Percentiles rank a stretch among this genome's conserved stretches.
Conservation (phyloP, 2,113 vertebrate genomes). For the Pimephales promelas region DNA sequence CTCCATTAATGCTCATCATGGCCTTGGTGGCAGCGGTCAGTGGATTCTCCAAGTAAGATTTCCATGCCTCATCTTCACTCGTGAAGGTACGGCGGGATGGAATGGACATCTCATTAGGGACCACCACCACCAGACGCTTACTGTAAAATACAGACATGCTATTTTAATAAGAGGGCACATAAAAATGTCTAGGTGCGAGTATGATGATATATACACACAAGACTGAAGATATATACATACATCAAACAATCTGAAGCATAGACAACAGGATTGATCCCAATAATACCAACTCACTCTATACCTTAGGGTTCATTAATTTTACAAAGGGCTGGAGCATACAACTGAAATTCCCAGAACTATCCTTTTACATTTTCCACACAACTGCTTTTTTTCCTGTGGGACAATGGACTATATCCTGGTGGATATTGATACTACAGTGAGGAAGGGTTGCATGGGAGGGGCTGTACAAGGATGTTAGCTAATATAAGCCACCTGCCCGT, state of each 20-base stretch:
- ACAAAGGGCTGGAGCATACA: slow-evolving; percentile 45
- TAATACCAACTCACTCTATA: slow-evolving; percentile 41
- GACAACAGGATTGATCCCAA: background rate
- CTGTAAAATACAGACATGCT: slow-evolving; percentile 66
- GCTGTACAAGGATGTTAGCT: slow-evolving; percentile 40
- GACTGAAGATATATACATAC: background rate
- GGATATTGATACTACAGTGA: slow-evolving; percentile 54
- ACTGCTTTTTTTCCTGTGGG: slow-evolving; percentile 17
- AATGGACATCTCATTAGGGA: slow-evolving; percentile 88
- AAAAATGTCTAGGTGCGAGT: too few species aligned
- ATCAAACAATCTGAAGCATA: background rate
- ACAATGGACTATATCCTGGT: slow-evolving; percentile 52
- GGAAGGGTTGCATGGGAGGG: slow-evolving; percentile 42
- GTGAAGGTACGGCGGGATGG: slow-evolving; percentile 90
- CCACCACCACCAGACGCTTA: slow-evolving; percentile 95
- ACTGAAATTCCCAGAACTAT: slow-evolving; percentile 54
- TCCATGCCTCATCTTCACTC: slow-evolving; percentile 98
- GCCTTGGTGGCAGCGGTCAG: slow-evolving; percentile 97
- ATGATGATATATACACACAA: background rate
- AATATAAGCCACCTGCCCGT: slow-evolving; percentile 28
- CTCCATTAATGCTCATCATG: slow-evolving; percentile 99
- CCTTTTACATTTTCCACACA: slow-evolving; percentile 51
- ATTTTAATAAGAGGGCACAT: too few species aligned
- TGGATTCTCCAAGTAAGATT: slow-evolving; percentile 96
- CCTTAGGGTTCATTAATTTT: slow-evolving; percentile 42